A percentile compares a stretch with the other conserved stretches of the same genome.
These are phyloP conservation scores for Endotricha flammealis DNA, from an alignment of 2,888 invertebrate species.

Conservation along the genomic window DNA sequence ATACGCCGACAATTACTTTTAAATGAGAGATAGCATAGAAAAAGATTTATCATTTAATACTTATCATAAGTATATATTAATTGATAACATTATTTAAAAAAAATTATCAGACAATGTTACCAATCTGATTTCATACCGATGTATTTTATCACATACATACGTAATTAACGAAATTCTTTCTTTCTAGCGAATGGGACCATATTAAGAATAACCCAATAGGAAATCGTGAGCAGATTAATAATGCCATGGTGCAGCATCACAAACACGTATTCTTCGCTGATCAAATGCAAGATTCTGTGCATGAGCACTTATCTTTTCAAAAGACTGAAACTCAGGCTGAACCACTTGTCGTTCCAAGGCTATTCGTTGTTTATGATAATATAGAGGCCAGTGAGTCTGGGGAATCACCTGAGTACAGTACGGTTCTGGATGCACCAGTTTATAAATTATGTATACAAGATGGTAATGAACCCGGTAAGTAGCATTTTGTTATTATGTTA, in stretches of 20 bases:
- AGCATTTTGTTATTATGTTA: too few relatives aligned
- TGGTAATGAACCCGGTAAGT: slow-evolving; percentile 62
- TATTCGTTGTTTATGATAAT: slow-evolving; percentile 85
- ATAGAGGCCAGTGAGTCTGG: slow-evolving; percentile 83
- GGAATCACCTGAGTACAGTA: slow-evolving; percentile 79
- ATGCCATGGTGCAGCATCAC: slow-evolving; percentile 75
- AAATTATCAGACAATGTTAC: too few relatives aligned
- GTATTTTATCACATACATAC: too few relatives aligned
- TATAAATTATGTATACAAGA: slow-evolving; percentile 81
- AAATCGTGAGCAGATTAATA: slow-evolving; percentile 71
- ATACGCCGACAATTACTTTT: slow-evolving; percentile 30
- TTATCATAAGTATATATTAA: slow-evolving; percentile 35
- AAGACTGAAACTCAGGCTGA: slow-evolving; percentile 52
- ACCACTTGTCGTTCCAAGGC: slow-evolving; percentile 79
- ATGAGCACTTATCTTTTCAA: slow-evolving; percentile 79
- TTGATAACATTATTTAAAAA: slow-evolving; percentile 47
- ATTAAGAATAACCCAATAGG: slow-evolving; percentile 70
- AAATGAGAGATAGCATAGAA: too few relatives aligned
- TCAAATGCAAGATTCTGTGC: slow-evolving; percentile 82
- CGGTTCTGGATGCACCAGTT: slow-evolving; percentile 77
- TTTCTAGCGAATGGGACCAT: slow-evolving; percentile 75
- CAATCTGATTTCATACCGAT: too few relatives aligned
- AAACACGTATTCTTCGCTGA: slow-evolving; percentile 83
- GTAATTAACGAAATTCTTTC: slow-evolving; percentile 8
- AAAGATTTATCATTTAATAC: too few relatives aligned